Base-by-base conservation (phyloP, 2,113 vertebrate species). In the Rhadina sibilatrix region DNA sequence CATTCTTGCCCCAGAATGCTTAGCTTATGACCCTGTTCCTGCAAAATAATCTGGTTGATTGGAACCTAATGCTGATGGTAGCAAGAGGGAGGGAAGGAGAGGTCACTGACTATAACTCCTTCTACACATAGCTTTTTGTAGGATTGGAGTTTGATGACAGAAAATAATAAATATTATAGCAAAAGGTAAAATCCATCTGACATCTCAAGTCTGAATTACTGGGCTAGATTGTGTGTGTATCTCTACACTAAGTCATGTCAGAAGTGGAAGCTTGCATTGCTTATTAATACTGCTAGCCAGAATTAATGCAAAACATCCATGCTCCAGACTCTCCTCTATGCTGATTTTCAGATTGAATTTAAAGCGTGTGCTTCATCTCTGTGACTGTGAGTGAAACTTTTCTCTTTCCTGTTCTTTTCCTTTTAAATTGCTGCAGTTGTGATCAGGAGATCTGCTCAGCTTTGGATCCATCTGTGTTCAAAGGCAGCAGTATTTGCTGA, bases 11-110 rank as follows among this genome's bases (percentile, higher is more conserved):
- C 79, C n/a, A 95, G 94, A 97, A 96, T 92, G 93, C 83, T 94
- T 95, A 90, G 82, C 75, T 94, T 95, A 90, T 96, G 93, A 91
- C 93, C 94, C 72, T 64, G 64, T 93, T 96, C 42, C 88, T 92
- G 94, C 66, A 84, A 83, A 96, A 96, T 96, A 94, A 96, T 96
- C 83, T 75, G 40, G 38, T 75, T 96, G 94, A 92, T 96, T 96
- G 85, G 95, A 96, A 92, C 90, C 92, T 95, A 93, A 92, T 95
- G 90, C 92, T 93, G 60, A 38, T 90, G 86, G 86, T 94, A 92
- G 94, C 90, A 86, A 81, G 88, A 86, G 68, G 76, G 80, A 92
- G 90, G 71, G 76, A 92, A 83, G 52, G 68, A 83, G 79, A 94
- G 88, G 90, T 96, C 88, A 94, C 76, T 59, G 68, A 27, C 88